Conservation (phyloP, 2,797 vertebrate genomes). For the Lepus oiostolus region DNA sequence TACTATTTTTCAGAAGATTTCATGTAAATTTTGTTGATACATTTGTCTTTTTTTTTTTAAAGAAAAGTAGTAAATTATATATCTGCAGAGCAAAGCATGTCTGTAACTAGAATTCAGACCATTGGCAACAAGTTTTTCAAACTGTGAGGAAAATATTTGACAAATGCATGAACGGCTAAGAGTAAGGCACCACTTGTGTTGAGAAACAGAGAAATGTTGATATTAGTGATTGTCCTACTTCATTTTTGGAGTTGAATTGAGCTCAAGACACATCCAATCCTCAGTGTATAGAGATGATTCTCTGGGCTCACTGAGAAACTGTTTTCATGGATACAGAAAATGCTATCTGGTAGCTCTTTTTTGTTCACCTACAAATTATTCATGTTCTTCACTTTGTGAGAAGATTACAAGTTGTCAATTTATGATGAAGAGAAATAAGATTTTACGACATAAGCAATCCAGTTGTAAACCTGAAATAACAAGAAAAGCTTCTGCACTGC, state of each 20-base stretch:
- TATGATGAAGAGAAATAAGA: not conserved
- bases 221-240: not conserved
- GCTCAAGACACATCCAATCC: not conserved
- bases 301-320: not conserved
- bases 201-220: not conserved
- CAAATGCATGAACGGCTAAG: not conserved
- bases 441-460: not conserved
- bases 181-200: not conserved
- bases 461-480: not conserved
- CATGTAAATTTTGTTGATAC: not conserved
- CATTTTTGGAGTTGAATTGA: not conserved
- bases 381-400: not conserved
- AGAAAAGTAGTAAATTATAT: not conserved
- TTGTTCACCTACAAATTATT: not conserved
- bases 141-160: not conserved
- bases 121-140: not conserved
- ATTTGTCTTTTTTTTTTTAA: not conserved
- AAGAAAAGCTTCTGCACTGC: not conserved
- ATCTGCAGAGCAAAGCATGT: not conserved
- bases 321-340: not conserved
- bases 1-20: not conserved
- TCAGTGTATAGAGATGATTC: not conserved
- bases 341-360: not conserved
- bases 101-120: not conserved
- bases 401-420: not conserved